Evolutionary conservation across 2,888 invertebrate species (phyloP).

Genomic region (Geophilus truncorum): DNA sequence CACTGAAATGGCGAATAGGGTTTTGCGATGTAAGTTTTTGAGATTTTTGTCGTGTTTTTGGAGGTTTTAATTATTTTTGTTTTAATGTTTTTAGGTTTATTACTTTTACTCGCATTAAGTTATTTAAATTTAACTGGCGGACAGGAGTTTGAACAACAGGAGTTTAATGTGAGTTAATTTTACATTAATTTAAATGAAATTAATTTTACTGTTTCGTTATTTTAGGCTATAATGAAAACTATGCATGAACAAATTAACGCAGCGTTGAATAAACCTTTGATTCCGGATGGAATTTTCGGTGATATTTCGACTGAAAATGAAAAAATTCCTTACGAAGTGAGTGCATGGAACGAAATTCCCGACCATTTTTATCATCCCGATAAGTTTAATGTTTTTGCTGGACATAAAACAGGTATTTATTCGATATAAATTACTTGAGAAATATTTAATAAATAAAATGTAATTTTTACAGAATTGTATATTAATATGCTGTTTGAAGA

Average conservation of each 20-base stretch:
- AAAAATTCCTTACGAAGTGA: neutral
- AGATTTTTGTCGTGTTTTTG: too few species aligned
- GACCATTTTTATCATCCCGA: neutral
- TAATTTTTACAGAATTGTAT: neutral
- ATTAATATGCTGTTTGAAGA: neutral
- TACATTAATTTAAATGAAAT: too few species aligned
- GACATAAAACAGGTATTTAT: conserved; percentile 3
- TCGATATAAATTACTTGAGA: neutral
- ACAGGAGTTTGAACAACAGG: too few species aligned
- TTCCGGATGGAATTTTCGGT: neutral
- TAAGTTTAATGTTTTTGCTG: neutral
- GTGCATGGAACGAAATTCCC: neutral
- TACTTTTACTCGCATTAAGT: too few species aligned
- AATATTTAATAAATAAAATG: neutral
- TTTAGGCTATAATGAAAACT: neutral
- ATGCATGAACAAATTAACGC: neutral
- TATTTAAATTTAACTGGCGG: too few species aligned
- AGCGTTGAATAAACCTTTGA: neutral
- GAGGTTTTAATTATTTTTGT: too few species aligned
- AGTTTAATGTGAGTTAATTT: too few species aligned
- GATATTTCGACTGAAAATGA: neutral
- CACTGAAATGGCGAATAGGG: too few species aligned
- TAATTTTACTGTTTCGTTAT: too few species aligned
- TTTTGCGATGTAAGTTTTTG: too few species aligned
- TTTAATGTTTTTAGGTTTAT: too few species aligned